These are phyloP conservation scores for Harmothoe impar DNA, from an alignment of 2,888 invertebrate genomes.

Conservation along the genomic window DNA sequence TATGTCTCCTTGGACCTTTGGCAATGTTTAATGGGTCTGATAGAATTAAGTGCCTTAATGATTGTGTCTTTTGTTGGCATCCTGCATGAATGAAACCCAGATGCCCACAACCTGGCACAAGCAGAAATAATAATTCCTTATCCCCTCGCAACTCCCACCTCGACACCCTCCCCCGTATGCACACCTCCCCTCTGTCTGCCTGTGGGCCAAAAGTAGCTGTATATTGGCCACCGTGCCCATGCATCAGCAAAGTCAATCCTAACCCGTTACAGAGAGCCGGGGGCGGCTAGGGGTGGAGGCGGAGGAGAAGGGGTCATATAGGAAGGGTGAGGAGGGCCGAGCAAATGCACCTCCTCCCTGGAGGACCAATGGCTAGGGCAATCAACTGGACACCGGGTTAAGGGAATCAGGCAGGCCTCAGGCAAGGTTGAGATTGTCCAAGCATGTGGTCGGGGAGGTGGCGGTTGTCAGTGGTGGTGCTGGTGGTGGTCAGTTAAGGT, in stretches of 20 bases:
- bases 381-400: constrained; percentile 34
- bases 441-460: background rate
- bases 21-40: too few species aligned
- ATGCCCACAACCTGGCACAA: too few species aligned
- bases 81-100: too few species aligned
- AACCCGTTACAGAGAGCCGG: background rate
- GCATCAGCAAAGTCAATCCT: constrained; percentile 19
- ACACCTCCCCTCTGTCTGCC: background rate
- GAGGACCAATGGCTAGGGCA: constrained; percentile 11
- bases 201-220: background rate
- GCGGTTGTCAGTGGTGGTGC: background rate
- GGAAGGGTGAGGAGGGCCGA: background rate
- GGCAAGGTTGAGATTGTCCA: background rate
- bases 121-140: too few species aligned
- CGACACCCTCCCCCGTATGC: background rate
- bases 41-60: too few species aligned
- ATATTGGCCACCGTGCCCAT: background rate
- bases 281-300: background rate
- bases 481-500: background rate
- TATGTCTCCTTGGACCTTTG: too few species aligned
- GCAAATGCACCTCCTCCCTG: background rate
- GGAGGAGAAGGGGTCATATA: background rate
- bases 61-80: too few species aligned
- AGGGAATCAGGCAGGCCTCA: background rate
- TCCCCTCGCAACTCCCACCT: background rate